Conservation (phyloP, 2,797 vertebrate species). For the Channallabes apus region DNA sequence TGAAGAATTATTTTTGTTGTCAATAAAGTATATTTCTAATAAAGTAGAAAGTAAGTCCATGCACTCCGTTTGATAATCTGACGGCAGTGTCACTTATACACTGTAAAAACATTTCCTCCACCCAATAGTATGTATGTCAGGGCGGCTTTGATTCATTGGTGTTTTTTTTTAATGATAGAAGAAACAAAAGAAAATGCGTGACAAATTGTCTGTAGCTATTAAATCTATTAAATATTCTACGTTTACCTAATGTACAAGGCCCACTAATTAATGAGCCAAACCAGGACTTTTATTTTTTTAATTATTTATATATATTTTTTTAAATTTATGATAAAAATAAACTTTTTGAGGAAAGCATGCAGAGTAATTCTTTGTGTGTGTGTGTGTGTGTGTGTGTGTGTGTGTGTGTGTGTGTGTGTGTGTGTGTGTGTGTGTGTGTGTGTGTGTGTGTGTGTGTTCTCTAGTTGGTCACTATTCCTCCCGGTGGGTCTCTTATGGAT, state of each 20-base stretch:
- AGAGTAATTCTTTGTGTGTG: no score
- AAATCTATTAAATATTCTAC: background rate
- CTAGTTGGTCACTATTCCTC: conserved; percentile 82
- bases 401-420: no score
- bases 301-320: no score
- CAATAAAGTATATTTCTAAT: background rate
- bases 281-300: no score
- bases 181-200: background rate
- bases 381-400: no score
- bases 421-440: background rate
- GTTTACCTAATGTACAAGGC: background rate
- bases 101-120: background rate
- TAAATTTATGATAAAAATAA: no score
- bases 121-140: background rate
- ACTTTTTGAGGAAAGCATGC: no score
- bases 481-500: conserved; percentile 85
- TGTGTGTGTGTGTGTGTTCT: background rate
- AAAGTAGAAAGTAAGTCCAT: background rate
- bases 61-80: background rate
- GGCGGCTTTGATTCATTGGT: background rate
- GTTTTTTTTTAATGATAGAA: background rate
- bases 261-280: no score
- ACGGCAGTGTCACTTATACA: background rate
- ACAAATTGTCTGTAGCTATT: background rate
- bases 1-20: background rate